These are phyloP conservation scores for Coptodon rendalli DNA, from an alignment of 2,113 vertebrate species.

Conservation along the genomic window DNA sequence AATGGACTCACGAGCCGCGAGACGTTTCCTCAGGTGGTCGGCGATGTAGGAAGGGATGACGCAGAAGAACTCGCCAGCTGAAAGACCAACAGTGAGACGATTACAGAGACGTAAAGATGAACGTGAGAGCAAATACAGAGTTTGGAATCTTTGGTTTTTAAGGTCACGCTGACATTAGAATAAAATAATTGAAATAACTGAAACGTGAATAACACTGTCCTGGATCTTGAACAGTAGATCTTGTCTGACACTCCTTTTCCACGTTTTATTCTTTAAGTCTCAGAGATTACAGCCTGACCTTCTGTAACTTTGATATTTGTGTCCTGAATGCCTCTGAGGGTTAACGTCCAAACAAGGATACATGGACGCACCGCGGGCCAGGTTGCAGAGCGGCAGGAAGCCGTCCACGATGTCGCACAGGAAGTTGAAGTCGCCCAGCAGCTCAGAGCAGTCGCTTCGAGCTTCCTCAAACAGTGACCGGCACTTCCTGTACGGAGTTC, in stretches of 20 bases:
- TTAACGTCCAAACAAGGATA: background rate
- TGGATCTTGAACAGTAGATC: background rate
- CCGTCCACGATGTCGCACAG: slow-evolving; percentile 73
- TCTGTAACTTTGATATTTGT: background rate
- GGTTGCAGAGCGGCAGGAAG: slow-evolving; percentile 75
- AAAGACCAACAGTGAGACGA: background rate
- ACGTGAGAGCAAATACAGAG: background rate
- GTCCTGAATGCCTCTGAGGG: background rate
- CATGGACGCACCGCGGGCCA: slow-evolving; percentile 61
- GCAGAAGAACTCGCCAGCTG: slow-evolving; percentile 79
- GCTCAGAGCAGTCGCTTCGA: slow-evolving; percentile 59
- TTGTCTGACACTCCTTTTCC: background rate
- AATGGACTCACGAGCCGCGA: slow-evolving; percentile 73
- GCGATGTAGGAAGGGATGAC: slow-evolving; percentile 76
- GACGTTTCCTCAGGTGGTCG: slow-evolving; percentile 46
- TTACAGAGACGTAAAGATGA: background rate
- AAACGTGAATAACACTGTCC: background rate
- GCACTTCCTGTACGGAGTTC: slow-evolving; percentile 76
- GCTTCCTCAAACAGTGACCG: slow-evolving; percentile 60
- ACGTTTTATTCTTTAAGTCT: background rate
- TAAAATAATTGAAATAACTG: rapidly evolving
- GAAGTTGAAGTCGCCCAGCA: slow-evolving; percentile 63
- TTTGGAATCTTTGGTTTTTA: background rate
- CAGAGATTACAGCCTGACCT: background rate
- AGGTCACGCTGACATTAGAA: background rate